Percentiles rank a stretch among this genome's conserved stretches.
Conservation (phyloP, 1,140 invertebrate genomes). For the Cotesia glomerata region DNA sequence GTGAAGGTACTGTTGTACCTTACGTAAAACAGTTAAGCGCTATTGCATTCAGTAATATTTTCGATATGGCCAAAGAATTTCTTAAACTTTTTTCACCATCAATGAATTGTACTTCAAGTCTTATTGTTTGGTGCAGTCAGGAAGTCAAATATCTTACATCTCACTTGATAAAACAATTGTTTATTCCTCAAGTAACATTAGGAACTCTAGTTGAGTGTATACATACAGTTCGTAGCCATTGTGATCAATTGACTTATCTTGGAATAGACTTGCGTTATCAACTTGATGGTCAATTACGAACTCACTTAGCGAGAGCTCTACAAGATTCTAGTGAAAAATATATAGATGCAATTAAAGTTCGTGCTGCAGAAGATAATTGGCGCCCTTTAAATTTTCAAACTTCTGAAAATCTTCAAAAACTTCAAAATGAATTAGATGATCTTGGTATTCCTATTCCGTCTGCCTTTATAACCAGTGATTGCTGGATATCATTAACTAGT, state of each 20-base stretch:
- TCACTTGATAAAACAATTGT: slow-evolving; percentile 88
- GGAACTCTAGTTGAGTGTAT: slow-evolving; percentile 88
- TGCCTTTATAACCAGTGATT: slow-evolving; percentile 65
- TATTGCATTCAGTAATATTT: slow-evolving; percentile 87
- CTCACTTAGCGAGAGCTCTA: slow-evolving; percentile 69
- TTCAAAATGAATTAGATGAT: slow-evolving; percentile 61
- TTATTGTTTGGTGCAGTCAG: slow-evolving; percentile 89
- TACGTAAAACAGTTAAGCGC: slow-evolving; percentile 86
- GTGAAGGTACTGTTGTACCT: slow-evolving; percentile 84
- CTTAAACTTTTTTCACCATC: slow-evolving; percentile 78
- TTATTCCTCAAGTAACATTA: slow-evolving; percentile 86
- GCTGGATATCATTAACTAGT: slow-evolving; percentile 72
- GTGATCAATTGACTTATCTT: slow-evolving; percentile 73
- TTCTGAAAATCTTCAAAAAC: slow-evolving; percentile 61
- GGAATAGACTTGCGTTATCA: slow-evolving; percentile 86
- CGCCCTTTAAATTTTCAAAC: slow-evolving; percentile 72
- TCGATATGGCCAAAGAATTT: slow-evolving; percentile 88
- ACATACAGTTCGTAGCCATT: slow-evolving; percentile 76
- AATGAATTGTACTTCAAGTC: slow-evolving; percentile 75
- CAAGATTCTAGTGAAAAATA: slow-evolving; percentile 76
- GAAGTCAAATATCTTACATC: slow-evolving; percentile 84
- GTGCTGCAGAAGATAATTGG: slow-evolving; percentile 76
- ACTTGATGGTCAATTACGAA: slow-evolving; percentile 78
- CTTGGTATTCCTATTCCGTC: slow-evolving; percentile 54
- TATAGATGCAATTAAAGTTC: slow-evolving; percentile 75